phyloP scores from a whole-genome alignment of 35 echinoderm and acorn worm genomes.

The Amphiura filiformis region DNA sequence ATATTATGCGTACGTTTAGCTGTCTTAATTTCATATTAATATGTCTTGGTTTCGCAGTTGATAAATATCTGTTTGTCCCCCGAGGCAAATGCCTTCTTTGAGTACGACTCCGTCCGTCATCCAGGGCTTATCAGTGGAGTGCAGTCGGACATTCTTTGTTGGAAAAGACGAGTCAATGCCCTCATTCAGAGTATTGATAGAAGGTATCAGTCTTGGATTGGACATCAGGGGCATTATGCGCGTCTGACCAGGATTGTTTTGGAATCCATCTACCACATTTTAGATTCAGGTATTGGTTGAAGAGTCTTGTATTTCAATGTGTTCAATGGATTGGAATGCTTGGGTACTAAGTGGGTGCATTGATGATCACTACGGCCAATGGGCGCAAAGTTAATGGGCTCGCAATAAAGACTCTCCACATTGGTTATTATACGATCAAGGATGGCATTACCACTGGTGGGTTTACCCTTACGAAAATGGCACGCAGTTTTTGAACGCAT shows the following conservation, averaged over 20 bases:
- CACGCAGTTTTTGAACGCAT: no score
- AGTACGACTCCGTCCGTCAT: no score
- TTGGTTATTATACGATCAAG: neutral
- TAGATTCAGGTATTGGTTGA: neutral
- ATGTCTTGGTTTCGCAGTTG: neutral
- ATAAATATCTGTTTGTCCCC: neutral
- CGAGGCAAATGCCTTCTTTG: no score
- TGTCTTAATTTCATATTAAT: neutral
- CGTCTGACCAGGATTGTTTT: no score
- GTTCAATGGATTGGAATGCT: no score
- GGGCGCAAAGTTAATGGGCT: neutral
- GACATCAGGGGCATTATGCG: neutral
- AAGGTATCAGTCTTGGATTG: neutral
- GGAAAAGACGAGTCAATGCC: no score
- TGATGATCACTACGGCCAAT: neutral
- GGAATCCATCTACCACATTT: neutral
- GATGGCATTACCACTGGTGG: neutral
- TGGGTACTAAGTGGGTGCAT: neutral
- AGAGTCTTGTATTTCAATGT: no score
- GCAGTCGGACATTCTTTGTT: neutral
- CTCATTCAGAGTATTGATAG: neutral
- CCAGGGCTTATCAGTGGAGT: no score
- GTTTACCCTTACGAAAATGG: neutral
- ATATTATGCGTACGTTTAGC: conserved; percentile 13
- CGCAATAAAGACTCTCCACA: no score